A percentile compares a stretch with the other conserved stretches of the same genome.
Conservation (phyloP, 2,113 vertebrate genomes). For the Saccopteryx leptura region DNA sequence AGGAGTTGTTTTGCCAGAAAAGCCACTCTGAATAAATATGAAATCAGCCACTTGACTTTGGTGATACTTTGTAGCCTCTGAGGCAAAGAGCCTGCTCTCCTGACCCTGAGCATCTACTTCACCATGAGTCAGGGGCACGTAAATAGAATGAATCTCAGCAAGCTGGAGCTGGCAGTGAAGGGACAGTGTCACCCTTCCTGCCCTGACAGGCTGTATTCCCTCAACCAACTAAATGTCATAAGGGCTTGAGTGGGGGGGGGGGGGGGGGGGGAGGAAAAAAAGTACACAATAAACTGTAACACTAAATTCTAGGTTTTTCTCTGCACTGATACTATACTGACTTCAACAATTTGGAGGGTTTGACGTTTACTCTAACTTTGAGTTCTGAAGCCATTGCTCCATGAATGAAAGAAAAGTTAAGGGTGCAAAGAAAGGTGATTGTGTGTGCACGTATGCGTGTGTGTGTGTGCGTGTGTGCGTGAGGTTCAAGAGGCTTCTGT, state of each 20-base stretch:
- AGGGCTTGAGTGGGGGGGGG: background rate
- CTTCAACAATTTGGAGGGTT: background rate
- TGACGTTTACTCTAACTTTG: constrained; percentile 35
- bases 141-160: constrained; percentile 69
- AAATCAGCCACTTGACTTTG: constrained; percentile 55
- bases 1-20: constrained; percentile 44
- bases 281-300: background rate
- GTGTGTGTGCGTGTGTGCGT: fast-evolving
- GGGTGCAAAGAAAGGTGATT: background rate
- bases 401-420: background rate
- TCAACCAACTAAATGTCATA: background rate
- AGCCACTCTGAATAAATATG: background rate
- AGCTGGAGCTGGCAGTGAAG: background rate
- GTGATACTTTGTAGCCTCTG: constrained; percentile 22
- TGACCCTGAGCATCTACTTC: background rate
- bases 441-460: fast-evolving
- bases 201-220: background rate
- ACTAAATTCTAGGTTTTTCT: background rate
- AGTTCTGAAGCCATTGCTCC: background rate
- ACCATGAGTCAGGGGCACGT: constrained; percentile 61
- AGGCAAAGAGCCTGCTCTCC: background rate
- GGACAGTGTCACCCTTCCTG: background rate
- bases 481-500: background rate
- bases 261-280: too few species aligned
- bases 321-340: background rate